phyloP scores from a whole-genome alignment of 2,888 invertebrate genomes.

The Meloe dianella region DNA sequence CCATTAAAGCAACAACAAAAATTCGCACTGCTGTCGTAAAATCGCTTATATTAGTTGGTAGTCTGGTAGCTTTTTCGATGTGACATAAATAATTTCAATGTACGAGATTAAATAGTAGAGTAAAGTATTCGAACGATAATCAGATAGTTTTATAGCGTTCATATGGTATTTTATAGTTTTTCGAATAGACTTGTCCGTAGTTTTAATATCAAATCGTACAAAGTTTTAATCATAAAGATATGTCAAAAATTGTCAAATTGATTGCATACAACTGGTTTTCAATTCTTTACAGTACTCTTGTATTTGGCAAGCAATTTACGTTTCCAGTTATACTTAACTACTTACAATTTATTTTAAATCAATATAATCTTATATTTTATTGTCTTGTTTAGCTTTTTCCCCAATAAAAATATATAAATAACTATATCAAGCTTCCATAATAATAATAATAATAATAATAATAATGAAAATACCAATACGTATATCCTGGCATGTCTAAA shows the following conservation, averaged over 20 bases:
- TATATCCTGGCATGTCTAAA: background rate
- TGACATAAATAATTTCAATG: too few relatives aligned
- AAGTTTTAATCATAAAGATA: background rate
- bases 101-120: too few relatives aligned
- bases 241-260: background rate
- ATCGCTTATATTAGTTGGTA: too few relatives aligned
- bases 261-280: background rate
- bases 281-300: background rate
- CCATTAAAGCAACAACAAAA: too few relatives aligned
- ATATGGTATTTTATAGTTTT: background rate
- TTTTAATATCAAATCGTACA: background rate
- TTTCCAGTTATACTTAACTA: background rate
- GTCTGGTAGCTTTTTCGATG: too few relatives aligned
- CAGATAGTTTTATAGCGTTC: too few relatives aligned
- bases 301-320: background rate
- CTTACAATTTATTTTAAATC: constrained; percentile 7
- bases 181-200: background rate
- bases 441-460: too few relatives aligned
- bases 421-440: constrained; percentile 8
- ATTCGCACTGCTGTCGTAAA: too few relatives aligned
- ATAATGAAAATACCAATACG: background rate
- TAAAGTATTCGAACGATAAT: too few relatives aligned
- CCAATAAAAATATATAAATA: background rate
- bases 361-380: constrained; percentile 1
- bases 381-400: background rate